phyloP scores from a whole-genome alignment of 2,888 invertebrate species.

The Lomographa bimaculata region DNA sequence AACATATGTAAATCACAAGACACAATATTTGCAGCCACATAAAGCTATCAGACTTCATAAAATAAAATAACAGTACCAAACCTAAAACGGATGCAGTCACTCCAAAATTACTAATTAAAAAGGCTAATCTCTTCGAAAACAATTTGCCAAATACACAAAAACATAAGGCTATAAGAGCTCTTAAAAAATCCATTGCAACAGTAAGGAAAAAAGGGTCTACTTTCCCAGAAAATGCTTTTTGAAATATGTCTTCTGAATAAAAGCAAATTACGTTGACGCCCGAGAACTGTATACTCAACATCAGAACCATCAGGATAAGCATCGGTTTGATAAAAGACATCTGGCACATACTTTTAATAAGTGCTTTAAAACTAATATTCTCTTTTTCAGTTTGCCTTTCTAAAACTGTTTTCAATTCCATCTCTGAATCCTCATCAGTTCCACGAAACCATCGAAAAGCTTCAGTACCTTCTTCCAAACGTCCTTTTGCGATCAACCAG shows the following conservation, averaged over 20 bases:
- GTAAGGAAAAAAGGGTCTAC: conserved; percentile 18
- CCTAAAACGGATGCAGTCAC: conserved; percentile 1
- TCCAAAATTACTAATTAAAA: conserved; percentile 6
- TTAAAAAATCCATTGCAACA: conserved; percentile 8
- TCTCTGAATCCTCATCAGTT: conserved; percentile 30
- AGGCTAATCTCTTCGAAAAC: conserved; percentile 10
- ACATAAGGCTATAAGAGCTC: conserved; percentile 1
- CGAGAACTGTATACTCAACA: conserved; percentile 12
- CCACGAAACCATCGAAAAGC: conserved; percentile 45
- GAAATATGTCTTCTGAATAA: conserved; percentile 17
- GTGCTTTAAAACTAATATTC: conserved; percentile 5
- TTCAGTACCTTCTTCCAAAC: conserved; percentile 37
- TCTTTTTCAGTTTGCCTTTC: conserved; percentile 13
- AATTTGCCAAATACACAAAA: conserved; percentile 12
- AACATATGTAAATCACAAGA: conserved; percentile 10
- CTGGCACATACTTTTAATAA: conserved; percentile 1
- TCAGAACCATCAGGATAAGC: conserved; percentile 3
- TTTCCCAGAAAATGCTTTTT: conserved; percentile 7
- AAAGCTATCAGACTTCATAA: neutral
- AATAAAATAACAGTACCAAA: conserved; percentile 4
- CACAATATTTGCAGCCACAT: conserved; percentile 8
- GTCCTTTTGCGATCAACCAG: conserved; percentile 46
- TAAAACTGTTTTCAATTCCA: conserved; percentile 35
- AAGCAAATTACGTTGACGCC: conserved; percentile 13
- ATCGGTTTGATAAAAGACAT: conserved; percentile 17